Percentiles rank a stretch among this genome's conserved stretches.
phyloP scores from a whole-genome alignment of 2,888 invertebrate species.

The Dastarcus helophoroides region DNA sequence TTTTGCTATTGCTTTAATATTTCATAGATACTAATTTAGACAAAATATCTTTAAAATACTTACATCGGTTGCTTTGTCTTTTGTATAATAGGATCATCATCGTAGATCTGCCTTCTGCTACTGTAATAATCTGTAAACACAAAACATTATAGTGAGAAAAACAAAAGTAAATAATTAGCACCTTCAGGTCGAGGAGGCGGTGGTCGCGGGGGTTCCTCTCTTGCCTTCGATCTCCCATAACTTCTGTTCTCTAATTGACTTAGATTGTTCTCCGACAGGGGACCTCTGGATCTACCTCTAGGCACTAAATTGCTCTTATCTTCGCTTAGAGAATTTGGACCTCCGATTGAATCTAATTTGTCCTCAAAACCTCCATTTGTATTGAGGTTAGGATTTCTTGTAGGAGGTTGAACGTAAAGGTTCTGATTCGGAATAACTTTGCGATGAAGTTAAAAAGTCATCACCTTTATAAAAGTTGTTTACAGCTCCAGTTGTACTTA shows the following conservation, averaged over 20 bases:
- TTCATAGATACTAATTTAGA: too few relatives aligned
- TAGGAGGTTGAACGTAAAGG: constrained; percentile 84
- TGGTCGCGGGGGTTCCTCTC: constrained; percentile 65
- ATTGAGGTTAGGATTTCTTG: constrained; percentile 41
- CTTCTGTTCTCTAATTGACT: constrained; percentile 47
- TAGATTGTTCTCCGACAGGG: constrained; percentile 50
- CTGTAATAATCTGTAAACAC: constrained; percentile 65
- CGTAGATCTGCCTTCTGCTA: constrained; percentile 66
- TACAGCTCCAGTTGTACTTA: constrained; percentile 37
- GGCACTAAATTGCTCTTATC: constrained; percentile 62
- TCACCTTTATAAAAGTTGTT: constrained; percentile 40
- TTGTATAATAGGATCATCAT: constrained; percentile 66
- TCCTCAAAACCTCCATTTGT: constrained; percentile 35
- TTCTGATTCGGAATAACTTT: constrained; percentile 79
- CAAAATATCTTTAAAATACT: too few relatives aligned
- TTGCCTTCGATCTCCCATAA: constrained; percentile 32
- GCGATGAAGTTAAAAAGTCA: constrained; percentile 36
- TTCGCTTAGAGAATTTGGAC: constrained; percentile 35
- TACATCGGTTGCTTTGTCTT: constrained; percentile 67
- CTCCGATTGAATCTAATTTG: constrained; percentile 26
- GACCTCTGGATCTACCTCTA: constrained; percentile 44
- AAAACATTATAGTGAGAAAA: constrained; percentile 5
- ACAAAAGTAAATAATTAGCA: constrained; percentile 31
- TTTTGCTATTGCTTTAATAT: too few relatives aligned
- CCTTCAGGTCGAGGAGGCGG: constrained; percentile 80